Percentiles rank a stretch among this genome's conserved stretches.
These are phyloP conservation scores for Xenus cinereus DNA, from an alignment of 2,113 vertebrate species.

Conservation along the genomic window DNA sequence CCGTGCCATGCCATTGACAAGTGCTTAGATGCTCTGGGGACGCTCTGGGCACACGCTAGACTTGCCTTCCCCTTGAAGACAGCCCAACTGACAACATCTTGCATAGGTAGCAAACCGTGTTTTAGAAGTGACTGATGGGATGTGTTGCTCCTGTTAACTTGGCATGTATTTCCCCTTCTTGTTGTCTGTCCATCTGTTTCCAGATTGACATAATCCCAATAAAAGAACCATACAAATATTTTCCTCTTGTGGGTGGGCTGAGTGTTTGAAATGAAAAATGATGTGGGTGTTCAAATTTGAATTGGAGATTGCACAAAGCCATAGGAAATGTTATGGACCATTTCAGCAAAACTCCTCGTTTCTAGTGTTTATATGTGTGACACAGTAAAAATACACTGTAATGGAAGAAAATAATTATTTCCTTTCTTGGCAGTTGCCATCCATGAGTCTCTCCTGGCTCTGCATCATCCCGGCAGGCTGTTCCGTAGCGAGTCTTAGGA, in stretches of 20 bases:
- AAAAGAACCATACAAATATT: constrained; percentile 25
- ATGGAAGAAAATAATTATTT: background rate
- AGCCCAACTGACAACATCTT: background rate
- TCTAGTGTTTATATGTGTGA: background rate
- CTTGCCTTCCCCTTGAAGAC: background rate
- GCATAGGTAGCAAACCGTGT: background rate
- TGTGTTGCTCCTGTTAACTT: background rate
- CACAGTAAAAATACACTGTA: background rate
- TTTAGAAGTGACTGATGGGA: background rate
- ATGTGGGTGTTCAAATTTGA: background rate
- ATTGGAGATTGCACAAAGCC: background rate
- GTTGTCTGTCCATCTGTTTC: constrained; percentile 15
- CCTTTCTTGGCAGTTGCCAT: background rate
- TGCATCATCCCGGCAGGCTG: background rate
- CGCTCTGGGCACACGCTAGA: background rate
- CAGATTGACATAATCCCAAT: constrained; percentile 32
- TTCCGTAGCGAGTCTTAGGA: background rate
- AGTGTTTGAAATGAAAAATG: background rate
- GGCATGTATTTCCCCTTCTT: background rate
- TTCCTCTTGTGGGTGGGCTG: background rate
- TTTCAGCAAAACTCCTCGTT: background rate
- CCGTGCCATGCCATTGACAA: background rate
- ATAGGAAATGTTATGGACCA: background rate
- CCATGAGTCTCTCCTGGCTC: background rate
- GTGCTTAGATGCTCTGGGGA: background rate